A percentile compares a stretch with the other conserved stretches of the same genome.
Evolutionary conservation across 2,113 vertebrate species (phyloP).

Genomic region (Triplophysa tibetana): DNA sequence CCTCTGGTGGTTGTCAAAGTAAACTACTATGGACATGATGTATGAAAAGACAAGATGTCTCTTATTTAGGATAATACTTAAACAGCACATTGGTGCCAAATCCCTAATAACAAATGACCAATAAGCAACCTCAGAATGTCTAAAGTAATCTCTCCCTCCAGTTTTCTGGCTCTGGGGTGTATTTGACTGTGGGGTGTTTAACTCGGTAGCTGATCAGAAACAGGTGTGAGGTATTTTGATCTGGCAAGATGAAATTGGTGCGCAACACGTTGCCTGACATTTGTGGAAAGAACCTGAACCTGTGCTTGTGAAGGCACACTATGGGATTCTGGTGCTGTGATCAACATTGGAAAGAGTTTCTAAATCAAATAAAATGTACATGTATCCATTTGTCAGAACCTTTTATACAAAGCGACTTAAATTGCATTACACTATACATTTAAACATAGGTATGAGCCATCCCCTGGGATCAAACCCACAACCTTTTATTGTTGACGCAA

Average conservation of each 20-base stretch:
- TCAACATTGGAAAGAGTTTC: no score
- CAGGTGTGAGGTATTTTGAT: slow-evolving; percentile 75
- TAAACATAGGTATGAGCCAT: no score
- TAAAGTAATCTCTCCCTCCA: not conserved
- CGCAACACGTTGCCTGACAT: slow-evolving; percentile 78
- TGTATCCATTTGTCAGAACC: no score
- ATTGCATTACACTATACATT: no score
- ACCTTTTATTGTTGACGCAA: no score
- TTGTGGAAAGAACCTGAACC: slow-evolving; percentile 67
- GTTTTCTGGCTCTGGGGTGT: slow-evolving; percentile 44
- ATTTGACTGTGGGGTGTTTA: slow-evolving; percentile 58
- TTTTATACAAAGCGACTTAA: no score
- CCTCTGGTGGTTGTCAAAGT: slow-evolving; percentile 65
- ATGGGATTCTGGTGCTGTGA: no score
- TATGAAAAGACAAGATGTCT: not conserved
- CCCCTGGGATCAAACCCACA: no score
- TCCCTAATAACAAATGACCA: slow-evolving; percentile 22
- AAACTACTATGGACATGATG: slow-evolving; percentile 20
- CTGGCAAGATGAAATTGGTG: slow-evolving; percentile 74
- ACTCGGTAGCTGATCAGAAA: slow-evolving; percentile 77
- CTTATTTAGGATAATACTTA: slow-evolving; percentile 33
- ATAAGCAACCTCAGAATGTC: slow-evolving; percentile 17
- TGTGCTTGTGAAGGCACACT: not conserved
- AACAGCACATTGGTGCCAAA: slow-evolving; percentile 37
- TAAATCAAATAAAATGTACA: no score